phyloP scores from a whole-genome alignment of 2,113 vertebrate genomes.

The Brachionichthys hirsutus region DNA sequence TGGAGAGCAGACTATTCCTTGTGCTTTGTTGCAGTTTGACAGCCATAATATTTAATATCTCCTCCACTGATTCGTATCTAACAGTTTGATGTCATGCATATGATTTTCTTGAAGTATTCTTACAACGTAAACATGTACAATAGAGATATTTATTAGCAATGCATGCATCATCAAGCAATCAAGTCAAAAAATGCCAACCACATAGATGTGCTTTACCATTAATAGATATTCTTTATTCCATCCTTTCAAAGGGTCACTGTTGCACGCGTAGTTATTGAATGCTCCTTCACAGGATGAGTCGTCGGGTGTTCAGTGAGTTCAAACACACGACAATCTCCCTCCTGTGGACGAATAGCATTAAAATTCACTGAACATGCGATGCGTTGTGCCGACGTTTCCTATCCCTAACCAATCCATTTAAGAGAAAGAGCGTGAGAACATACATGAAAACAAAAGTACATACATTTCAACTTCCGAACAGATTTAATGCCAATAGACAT shows the following conservation, averaged over 20 bases:
- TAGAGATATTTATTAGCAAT: slow-evolving; percentile 45
- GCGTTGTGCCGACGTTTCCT: not conserved
- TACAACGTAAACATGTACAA: slow-evolving; percentile 40
- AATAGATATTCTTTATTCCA: slow-evolving; percentile 29
- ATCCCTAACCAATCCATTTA: not conserved
- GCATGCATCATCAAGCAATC: slow-evolving; percentile 65
- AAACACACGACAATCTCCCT: not conserved
- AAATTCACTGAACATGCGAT: too few relatives aligned
- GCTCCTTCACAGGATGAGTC: slow-evolving; percentile 17
- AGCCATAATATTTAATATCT: slow-evolving; percentile 7
- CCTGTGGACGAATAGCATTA: too few relatives aligned
- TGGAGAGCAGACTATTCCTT: not conserved
- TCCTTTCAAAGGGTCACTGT: slow-evolving; percentile 21
- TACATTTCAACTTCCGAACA: slow-evolving; percentile 8
- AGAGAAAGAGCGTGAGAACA: slow-evolving; percentile 11
- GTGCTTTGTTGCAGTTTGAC: slow-evolving; percentile 2
- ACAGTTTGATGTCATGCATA: slow-evolving; percentile 13
- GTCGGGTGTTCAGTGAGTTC: slow-evolving; percentile 2
- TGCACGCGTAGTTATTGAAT: slow-evolving; percentile 30
- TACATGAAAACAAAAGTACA: slow-evolving; percentile 39
- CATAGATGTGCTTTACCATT: slow-evolving; percentile 37
- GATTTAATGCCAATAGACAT: too few relatives aligned
- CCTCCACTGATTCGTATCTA: not conserved
- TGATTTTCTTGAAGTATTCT: slow-evolving; percentile 18
- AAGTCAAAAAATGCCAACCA: slow-evolving; percentile 45